phyloP scores from a whole-genome alignment of 2,797 vertebrate genomes.

The Enteromius unitaeniatus region DNA sequence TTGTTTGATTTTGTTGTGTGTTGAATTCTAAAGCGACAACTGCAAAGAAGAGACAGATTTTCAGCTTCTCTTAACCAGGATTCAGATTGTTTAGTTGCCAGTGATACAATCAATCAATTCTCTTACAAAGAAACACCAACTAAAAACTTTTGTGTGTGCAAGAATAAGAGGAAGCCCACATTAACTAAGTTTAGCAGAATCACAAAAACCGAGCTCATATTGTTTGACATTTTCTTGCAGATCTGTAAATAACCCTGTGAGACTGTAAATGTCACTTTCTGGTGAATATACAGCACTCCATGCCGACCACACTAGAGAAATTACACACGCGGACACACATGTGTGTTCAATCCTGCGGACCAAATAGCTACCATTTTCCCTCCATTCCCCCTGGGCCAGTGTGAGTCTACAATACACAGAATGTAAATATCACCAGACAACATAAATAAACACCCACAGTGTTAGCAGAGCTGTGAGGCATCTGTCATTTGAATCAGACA shows the following conservation, averaged over 20 bases:
- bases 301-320: background rate
- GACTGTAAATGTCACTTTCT: constrained; percentile 40
- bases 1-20: background rate
- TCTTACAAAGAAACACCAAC: background rate
- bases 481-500: constrained; percentile 14
- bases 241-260: constrained; percentile 28
- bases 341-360: background rate
- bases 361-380: constrained; percentile 8
- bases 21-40: background rate
- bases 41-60: background rate
- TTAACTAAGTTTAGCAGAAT: background rate
- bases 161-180: background rate
- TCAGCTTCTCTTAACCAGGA: too few species aligned
- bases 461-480: constrained; percentile 15
- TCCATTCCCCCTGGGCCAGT: background rate
- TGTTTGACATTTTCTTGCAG: constrained; percentile 21
- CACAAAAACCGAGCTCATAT: constrained; percentile 25
- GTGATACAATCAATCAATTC: background rate
- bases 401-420: constrained; percentile 15
- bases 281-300: background rate
- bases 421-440: constrained; percentile 40
- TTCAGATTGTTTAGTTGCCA: background rate
- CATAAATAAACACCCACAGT: constrained; percentile 16
- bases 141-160: background rate
- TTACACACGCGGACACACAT: constrained; percentile 21